Base-by-base conservation (phyloP, 2,113 vertebrate genomes). In the Callocephalon fimbriatum region DNA sequence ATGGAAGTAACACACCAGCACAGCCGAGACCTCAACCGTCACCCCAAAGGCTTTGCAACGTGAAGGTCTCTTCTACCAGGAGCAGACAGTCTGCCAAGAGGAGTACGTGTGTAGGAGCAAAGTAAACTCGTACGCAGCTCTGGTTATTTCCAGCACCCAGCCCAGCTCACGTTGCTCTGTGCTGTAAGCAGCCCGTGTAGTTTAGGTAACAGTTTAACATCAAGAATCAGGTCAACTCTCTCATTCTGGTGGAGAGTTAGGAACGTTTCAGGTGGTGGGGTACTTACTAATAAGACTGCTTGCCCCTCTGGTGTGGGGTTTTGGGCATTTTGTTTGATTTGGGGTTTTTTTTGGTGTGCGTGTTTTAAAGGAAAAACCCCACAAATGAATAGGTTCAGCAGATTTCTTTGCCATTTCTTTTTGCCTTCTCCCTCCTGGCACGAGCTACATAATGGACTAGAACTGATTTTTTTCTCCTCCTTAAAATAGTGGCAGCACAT, bases 401-500 rank as follows among this genome's bases (percentile, higher is more conserved):
- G 48, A 40, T 90, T 54, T 65, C 66, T 75, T 35, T 7, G 1
- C 81, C 31, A 5, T 25, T 48, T 59, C 90, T 35, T 2, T 17
- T n/a, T 78, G 66, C 0, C 0, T 47, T 74, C 56, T 91, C 71
- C 61, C 66, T 92, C 75, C 71, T 40, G 79, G 70, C 48, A 85
- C 3, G 6, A 91, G 83, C 70, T 44, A 47, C 73, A 66, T 50
- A 47, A 88, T 18, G 16, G 62, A 58, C 25, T 80, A 40, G 29
- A 79, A 86, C 47, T 0, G 3, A 73, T 86, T 53, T 54, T 70
- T 85, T 53, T 9, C 58, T 45, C 35, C 51, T 83, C 78, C 40
- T 70, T 42, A 62, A 70, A 93, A 88, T 40, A 84, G 75, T 86
- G 93, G 45, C 82, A 90, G 86, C 71, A 53, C 63, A 95, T 90